Percentiles rank a stretch among this genome's conserved stretches.
Conservation (phyloP, 2,797 vertebrate genomes). For the Pseudomugil gertrudae region DNA sequence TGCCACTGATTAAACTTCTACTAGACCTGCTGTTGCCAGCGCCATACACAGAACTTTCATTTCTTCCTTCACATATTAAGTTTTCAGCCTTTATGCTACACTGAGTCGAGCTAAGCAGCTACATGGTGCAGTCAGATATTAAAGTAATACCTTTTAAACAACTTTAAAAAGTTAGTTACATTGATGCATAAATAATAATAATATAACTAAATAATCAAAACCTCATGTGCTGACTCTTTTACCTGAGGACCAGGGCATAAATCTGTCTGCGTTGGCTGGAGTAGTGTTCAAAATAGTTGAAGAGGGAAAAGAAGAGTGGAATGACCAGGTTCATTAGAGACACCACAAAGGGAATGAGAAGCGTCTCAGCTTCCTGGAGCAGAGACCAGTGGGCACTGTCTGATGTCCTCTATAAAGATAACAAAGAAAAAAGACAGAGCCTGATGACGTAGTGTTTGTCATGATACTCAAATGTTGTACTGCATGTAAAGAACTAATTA, state of each 20-base stretch:
- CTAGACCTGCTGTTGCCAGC: background rate
- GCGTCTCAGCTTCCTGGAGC: conserved; percentile 80
- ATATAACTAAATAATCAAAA: background rate
- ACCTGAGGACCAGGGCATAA: conserved; percentile 89
- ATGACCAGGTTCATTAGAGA: conserved; percentile 88
- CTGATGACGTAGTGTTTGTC: background rate
- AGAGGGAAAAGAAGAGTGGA: conserved; percentile 89
- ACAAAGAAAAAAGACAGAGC: conserved; percentile 16
- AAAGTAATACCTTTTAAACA: too few species aligned
- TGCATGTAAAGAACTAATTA: conserved; percentile 13
- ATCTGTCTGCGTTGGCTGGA: conserved; percentile 84
- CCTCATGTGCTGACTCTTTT: conserved; percentile 9
- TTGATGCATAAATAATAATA: too few species aligned
- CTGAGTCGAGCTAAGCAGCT: background rate
- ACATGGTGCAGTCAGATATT: too few species aligned
- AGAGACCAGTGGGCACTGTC: conserved; percentile 50
- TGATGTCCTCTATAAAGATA: conserved; percentile 39
- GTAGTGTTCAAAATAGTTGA: conserved; percentile 88
- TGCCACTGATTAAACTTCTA: background rate
- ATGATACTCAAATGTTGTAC: background rate
- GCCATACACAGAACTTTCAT: background rate
- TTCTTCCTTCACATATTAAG: background rate
- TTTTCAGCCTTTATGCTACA: background rate
- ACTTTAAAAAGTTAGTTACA: too few species aligned
- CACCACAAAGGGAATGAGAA: conserved; percentile 87